Base-by-base conservation (phyloP, 2,797 vertebrate genomes). In the Gephyroberyx darwinii region DNA sequence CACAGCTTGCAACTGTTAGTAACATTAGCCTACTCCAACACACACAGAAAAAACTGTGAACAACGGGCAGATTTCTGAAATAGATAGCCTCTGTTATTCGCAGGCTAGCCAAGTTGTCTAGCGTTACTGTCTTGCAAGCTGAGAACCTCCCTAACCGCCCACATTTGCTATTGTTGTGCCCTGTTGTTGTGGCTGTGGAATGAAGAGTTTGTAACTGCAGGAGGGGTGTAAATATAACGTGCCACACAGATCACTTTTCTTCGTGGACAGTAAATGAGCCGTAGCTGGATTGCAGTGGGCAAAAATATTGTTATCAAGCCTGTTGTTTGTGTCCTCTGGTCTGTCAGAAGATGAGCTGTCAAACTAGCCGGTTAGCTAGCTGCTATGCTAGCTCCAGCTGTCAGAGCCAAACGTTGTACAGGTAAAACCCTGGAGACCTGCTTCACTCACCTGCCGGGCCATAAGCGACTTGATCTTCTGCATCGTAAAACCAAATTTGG, bases 381-480 rank as follows among this genome's bases (percentile, higher is more conserved):
- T 74, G 55, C 55, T 66, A 58, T 45, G 87, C 82, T 89, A 86
- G 78, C 88, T 77, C 77, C 77, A 81, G 63, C 52, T 80, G 71
- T 70, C 62, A 80, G 65, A 65, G 17, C 67, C 43, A 58, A 69
- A 57, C 20, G 12, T 17, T 16, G 54, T 2, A 10, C 35, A 20
- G 22, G 14, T 52, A 7, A 0, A 54, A 55, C 9, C 47, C 2
- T 37, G 56, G n/a, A 0, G 5, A 8, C 20, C 22, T 30, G 53
- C 4, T 65, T 3, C 26, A 47, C 94, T 93, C 90, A 98, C 98
- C 98, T 98, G 98, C 13, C 98, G 96, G 91, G 95, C 89, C 96
- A 99, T 98, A 2, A 99, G 91, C 61, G 96, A 99, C 89, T 98
- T 99, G 71, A 99, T 99, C 92, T 98, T 99, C 92, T 98, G 98